Evolutionary conservation across 2,113 vertebrate genomes (phyloP).

Genomic region (Entelurus aequoreus): DNA sequence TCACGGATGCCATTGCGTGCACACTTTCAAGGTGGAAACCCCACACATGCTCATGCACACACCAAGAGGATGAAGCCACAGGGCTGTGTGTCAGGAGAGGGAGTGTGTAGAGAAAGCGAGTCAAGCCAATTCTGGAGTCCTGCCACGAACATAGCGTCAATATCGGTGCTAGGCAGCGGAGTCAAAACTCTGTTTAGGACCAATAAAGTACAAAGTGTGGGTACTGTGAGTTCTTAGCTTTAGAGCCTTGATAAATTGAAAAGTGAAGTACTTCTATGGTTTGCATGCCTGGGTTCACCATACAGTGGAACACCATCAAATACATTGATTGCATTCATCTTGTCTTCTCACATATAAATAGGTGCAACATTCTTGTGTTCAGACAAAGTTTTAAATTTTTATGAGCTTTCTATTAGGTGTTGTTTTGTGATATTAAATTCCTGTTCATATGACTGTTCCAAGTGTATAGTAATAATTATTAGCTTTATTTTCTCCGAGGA

Average conservation of each 20-base stretch:
- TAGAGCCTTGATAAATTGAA: neutral
- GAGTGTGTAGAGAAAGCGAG: slow-evolving; percentile 31
- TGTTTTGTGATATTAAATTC: no score
- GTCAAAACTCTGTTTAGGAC: slow-evolving; percentile 48
- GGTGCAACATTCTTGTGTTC: no score
- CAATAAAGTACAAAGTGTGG: neutral
- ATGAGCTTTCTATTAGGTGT: no score
- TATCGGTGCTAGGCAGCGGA: slow-evolving; percentile 37
- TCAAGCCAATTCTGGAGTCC: slow-evolving; percentile 40
- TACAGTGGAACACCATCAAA: neutral
- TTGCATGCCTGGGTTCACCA: neutral
- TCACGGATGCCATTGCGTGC: slow-evolving; percentile 18
- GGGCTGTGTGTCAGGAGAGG: slow-evolving; percentile 61
- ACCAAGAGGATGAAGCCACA: slow-evolving; percentile 48
- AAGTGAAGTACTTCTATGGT: neutral
- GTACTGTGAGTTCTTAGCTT: neutral
- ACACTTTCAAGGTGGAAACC: neutral
- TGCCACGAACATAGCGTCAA: slow-evolving; percentile 40
- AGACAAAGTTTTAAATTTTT: no score
- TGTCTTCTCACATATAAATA: no score
- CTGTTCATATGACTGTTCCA: no score
- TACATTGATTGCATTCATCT: no score
- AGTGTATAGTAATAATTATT: no score
- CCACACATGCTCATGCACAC: slow-evolving; percentile 37
- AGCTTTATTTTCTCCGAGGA: no score